Conservation (phyloP, 2,113 vertebrate species). For the Gadus macrocephalus region DNA sequence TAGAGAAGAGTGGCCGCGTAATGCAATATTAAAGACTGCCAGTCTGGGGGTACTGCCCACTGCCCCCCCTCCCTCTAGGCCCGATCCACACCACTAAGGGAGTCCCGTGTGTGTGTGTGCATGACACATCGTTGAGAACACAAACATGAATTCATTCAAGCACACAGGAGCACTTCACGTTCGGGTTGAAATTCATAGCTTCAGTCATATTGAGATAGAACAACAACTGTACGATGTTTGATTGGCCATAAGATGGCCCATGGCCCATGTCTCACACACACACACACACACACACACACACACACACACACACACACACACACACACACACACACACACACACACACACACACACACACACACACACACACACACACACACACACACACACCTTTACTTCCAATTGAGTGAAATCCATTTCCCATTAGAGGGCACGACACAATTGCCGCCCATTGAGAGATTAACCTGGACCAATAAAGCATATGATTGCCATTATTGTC, state of each 20-base stretch:
- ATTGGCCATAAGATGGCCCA: too few species aligned
- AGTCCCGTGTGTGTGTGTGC: background rate
- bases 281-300: too few species aligned
- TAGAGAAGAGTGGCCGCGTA: slow-evolving; percentile 8
- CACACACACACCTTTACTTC: background rate
- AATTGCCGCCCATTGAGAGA: background rate
- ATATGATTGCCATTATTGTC: background rate
- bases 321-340: too few species aligned
- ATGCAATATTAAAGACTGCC: slow-evolving; percentile 62
- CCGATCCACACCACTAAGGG: slow-evolving; percentile 19
- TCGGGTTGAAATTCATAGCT: too few species aligned
- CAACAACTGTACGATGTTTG: too few species aligned
- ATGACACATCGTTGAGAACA: too few species aligned
- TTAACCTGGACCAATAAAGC: background rate
- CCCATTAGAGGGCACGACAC: background rate
- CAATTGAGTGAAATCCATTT: background rate
- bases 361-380: slow-evolving; percentile 5
- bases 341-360: slow-evolving; percentile 5
- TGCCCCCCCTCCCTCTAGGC: slow-evolving; percentile 21
- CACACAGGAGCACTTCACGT: too few species aligned
- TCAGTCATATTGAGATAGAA: too few species aligned
- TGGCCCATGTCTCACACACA: too few species aligned
- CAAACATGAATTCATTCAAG: too few species aligned
- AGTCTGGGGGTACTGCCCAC: slow-evolving; percentile 44
- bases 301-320: too few species aligned